Conservation (phyloP, 1,140 invertebrate species). For the Sycobia sp. region DNA sequence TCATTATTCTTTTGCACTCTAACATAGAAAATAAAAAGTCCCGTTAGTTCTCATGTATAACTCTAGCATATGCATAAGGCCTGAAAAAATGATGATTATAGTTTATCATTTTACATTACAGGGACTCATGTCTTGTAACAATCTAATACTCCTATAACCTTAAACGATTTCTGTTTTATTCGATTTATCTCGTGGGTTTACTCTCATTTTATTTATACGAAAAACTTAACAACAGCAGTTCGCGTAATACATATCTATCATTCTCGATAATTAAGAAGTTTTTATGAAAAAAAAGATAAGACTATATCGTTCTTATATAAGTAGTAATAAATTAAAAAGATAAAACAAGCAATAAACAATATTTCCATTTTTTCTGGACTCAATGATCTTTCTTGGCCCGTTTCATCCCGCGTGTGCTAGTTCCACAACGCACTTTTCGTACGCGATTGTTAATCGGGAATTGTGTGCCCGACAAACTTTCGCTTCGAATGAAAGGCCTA, state of each 20-base stretch:
- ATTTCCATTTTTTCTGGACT: conserved; percentile 9
- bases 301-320: conserved; percentile 17
- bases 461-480: conserved; percentile 33
- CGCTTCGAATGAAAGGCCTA: conserved; percentile 50
- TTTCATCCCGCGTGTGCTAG: conserved; percentile 3
- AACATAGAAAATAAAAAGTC: conserved; percentile 18
- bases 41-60: conserved; percentile 16
- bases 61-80: conserved; percentile 12
- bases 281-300: conserved; percentile 17
- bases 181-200: background rate
- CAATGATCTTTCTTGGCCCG: conserved; percentile 17
- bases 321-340: conserved; percentile 31
- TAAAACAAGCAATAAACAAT: conserved; percentile 35
- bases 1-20: background rate
- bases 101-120: conserved; percentile 7
- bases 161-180: conserved; percentile 5
- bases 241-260: conserved; percentile 19
- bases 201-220: conserved; percentile 4
- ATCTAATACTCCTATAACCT: background rate
- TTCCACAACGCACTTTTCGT: background rate
- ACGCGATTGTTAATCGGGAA: conserved; percentile 4
- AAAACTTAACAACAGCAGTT: conserved; percentile 36
- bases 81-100: conserved; percentile 15
- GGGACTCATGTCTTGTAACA: conserved; percentile 7
- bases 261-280: conserved; percentile 24